Evolutionary conservation across 2,797 vertebrate species (phyloP), one percentile per base, ranked within the genome.

Genomic region (Poecilia velifera): DNA sequence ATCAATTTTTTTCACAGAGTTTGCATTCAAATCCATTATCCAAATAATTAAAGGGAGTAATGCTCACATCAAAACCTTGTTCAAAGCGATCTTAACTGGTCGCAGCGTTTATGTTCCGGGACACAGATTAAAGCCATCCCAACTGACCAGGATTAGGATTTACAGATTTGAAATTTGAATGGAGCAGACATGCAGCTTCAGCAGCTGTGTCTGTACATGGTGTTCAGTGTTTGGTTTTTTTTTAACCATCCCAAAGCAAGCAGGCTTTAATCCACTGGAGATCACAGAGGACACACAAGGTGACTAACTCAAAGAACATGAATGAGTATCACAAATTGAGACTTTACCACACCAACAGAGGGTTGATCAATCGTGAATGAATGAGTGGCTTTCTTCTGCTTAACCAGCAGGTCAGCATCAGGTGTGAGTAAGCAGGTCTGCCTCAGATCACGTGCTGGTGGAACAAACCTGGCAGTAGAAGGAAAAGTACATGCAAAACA

Each of bases 131-230:
- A 55, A 55, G 3, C 53, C 53, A 12, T 25, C 53, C 25, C 53
- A 55, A 55, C 53, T 55, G 53, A 53, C 22, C 25, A 28, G 53
- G 55, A 57, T 28, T 57, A 57, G 55, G 55, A 57, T 57, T 66
- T 66, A 66, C 31, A 66, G 62, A 66, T 66, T 57, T 9, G 62
- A 66, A 66, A 66, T 66, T 57, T 57, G 55, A 57, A 57, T 57
- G n/a, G 55, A 57, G 55, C 55, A n/a, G 55, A 55, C 10, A 55
- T 55, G 53, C 25, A 12, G 53, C 55, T 57, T 4, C n/a, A 57
- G n/a, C 55, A 57, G 25, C 55, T 57, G 47, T 46, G 22, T 13
- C 10, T 57, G n/a, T 28, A 28, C 55, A 57, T 55, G 53, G 10
- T 28, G 55, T 57, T 57, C 55, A 57, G 55, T 13, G 10, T n/a